Evolutionary conservation across 2,888 invertebrate genomes (phyloP), one percentile per base, ranked within the genome.

Genomic region (Plemyria rubiginata): DNA sequence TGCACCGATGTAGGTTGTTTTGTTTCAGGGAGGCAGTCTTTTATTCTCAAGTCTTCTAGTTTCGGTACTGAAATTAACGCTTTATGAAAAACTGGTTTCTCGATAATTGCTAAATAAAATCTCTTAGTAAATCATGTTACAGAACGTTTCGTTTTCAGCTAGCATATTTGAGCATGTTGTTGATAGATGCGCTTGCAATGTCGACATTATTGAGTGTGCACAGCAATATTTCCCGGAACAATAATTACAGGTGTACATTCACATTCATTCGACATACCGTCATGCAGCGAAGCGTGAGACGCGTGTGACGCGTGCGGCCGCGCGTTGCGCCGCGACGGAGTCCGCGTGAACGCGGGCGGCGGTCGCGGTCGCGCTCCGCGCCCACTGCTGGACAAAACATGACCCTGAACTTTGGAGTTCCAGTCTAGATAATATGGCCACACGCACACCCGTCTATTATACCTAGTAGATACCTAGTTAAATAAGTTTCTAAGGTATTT

Each of bases 321-420:
- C 67, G 95, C 95, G 79, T 95, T 96, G 68, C 97, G 94, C 63
- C 96, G 94, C 73, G 96, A 97, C 49, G 97, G 96, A 11, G 96
- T 95, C 71, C 97, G 93, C 58, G 96, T 96, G 87, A 97, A 97
- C 65, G 95, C 93, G 49, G 96, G 96, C 63, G 96, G 96, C 54
- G 95, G 94, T 56, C 92, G 81, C 54, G 90, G 88, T 29, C 94
- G 86, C 59, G 93, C 82, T 7, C 95, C 95, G 69, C 96, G 92
- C 36, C 95, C 95, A 80, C 96, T 95, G 48, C 46, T 66, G 62
- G 46, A 61, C 56, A 59, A 59, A 58, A 66, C 56, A 49, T 53
- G 11, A 61, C 59, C 48, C 40, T 62, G 4, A 66, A 29, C 15
- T 48, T 46, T 40, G 15, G 45, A 9, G 11, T n/a, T n/a, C 16